phyloP scores from a whole-genome alignment of 2,888 invertebrate genomes.

The Carcina quercana region DNA sequence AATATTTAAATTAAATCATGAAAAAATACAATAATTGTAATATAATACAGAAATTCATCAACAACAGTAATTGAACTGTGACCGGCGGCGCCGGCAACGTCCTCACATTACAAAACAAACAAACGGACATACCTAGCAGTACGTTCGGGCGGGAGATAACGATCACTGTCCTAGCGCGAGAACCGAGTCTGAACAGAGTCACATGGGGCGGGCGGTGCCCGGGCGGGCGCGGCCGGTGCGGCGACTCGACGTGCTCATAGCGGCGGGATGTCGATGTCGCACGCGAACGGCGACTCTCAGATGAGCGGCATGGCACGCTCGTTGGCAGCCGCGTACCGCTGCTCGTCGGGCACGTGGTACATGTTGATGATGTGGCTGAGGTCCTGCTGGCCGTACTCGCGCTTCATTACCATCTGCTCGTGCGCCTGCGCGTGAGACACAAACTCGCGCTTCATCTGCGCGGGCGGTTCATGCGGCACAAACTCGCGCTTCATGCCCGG shows the following conservation, averaged over 20 bases:
- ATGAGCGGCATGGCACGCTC: constrained; percentile 79
- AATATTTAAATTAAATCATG: constrained; percentile 67
- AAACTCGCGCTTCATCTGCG: constrained; percentile 73
- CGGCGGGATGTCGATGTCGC: constrained; percentile 77
- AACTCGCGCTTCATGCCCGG: constrained; percentile 73
- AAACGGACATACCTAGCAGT: constrained; percentile 67
- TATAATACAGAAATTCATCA: constrained; percentile 67
- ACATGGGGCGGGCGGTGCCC: constrained; percentile 31
- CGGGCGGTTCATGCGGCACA: constrained; percentile 61
- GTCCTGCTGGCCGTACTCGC: constrained; percentile 80
- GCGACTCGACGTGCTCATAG: constrained; percentile 71
- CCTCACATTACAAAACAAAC: constrained; percentile 53
- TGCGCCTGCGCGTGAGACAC: constrained; percentile 62
- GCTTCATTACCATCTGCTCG: constrained; percentile 76
- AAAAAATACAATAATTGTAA: constrained; percentile 70
- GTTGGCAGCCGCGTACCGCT: constrained; percentile 72
- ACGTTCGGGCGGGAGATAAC: constrained; percentile 58
- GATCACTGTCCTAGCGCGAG: constrained; percentile 59
- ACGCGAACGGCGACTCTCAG: constrained; percentile 79
- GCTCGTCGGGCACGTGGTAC: constrained; percentile 79
- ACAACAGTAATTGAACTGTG: constrained; percentile 63
- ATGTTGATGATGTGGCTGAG: constrained; percentile 79
- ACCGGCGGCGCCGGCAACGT: constrained; percentile 39
- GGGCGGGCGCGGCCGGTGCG: constrained; percentile 13
- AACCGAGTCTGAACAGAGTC: constrained; percentile 50